These are phyloP conservation scores for Nebria brevicollis DNA, from an alignment of 2,888 invertebrate species.

Conservation along the genomic window DNA sequence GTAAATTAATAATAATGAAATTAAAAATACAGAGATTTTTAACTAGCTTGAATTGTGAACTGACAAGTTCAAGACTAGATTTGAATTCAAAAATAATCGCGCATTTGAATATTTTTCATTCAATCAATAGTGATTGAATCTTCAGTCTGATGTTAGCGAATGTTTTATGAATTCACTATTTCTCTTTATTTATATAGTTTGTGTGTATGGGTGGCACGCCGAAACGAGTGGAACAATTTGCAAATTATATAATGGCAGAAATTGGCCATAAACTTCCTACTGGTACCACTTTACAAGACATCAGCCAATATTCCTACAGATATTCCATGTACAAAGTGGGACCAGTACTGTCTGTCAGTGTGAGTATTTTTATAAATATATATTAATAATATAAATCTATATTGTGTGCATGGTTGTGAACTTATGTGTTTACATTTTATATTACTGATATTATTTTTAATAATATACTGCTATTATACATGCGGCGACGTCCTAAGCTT, in stretches of 20 bases:
- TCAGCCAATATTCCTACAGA: slow-evolving; percentile 90
- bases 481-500: too few species aligned
- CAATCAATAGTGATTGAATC: too few species aligned
- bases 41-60: too few species aligned
- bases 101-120: too few species aligned
- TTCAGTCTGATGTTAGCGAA: too few species aligned
- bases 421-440: too few species aligned
- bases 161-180: background rate
- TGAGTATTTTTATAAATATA: slow-evolving; percentile 65
- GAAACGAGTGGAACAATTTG: slow-evolving; percentile 92
- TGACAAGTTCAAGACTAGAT: too few species aligned
- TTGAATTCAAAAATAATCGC: too few species aligned
- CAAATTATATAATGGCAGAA: slow-evolving; percentile 89
- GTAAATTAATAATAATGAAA: too few species aligned
- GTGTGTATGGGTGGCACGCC: slow-evolving; percentile 98
- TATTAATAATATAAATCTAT: background rate
- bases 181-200: slow-evolving; percentile 70
- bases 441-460: too few species aligned
- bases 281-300: slow-evolving; percentile 87
- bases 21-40: too few species aligned
- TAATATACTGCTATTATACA: too few species aligned
- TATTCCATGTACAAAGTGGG: slow-evolving; percentile 97
- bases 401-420: background rate
- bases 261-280: slow-evolving; percentile 90
- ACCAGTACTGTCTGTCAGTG: slow-evolving; percentile 84